phyloP scores from a whole-genome alignment of 2,113 vertebrate species.

The Paradisaea rubra region DNA sequence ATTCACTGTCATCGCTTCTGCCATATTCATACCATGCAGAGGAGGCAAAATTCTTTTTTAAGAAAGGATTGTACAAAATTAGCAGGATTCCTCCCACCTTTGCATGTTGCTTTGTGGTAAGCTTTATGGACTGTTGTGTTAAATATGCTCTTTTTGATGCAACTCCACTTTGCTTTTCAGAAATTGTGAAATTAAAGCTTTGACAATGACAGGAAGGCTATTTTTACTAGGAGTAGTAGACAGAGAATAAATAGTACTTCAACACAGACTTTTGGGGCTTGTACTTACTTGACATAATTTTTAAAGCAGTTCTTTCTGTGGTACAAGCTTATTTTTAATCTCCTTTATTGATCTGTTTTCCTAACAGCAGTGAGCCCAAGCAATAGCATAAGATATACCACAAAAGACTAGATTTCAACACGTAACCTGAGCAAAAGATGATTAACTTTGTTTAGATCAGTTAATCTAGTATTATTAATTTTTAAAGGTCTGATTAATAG shows the following conservation, averaged over 20 bases:
- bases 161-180: slow-evolving; percentile 8
- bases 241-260: not conserved
- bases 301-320: not conserved
- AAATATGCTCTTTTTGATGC: slow-evolving; percentile 13
- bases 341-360: not conserved
- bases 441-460: not conserved
- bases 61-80: not conserved
- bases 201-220: not conserved
- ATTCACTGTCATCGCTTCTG: not conserved
- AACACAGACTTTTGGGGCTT: not conserved
- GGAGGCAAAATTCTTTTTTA: not conserved
- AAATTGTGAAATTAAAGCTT: slow-evolving; percentile 28
- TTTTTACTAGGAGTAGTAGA: slow-evolving; percentile 12
- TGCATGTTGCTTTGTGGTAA: slow-evolving; percentile 12
- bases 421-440: not conserved
- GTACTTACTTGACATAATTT: not conserved
- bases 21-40: not conserved
- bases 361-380: not conserved
- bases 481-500: not conserved
- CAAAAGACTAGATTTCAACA: not conserved
- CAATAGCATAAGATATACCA: not conserved
- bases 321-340: not conserved
- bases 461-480: not conserved
- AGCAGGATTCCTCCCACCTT: slow-evolving; percentile 20
- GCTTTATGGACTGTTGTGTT: not conserved